A percentile compares a stretch with the other conserved stretches of the same genome.
Conservation (phyloP, 2,888 invertebrate species). For the Griposia aprilina region DNA sequence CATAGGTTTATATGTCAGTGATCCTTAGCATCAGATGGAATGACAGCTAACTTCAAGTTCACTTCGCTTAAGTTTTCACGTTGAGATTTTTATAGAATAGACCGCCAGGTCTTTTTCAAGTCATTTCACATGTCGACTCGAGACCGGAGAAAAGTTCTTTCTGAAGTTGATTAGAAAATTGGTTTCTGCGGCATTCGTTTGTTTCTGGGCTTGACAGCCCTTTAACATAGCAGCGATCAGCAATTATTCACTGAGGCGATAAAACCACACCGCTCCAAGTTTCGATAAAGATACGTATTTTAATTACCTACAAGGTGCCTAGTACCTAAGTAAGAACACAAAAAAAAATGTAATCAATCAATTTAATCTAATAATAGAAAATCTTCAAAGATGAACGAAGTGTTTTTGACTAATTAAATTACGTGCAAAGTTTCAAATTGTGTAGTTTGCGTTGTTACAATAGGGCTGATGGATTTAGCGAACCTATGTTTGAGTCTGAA, state of each 20-base stretch:
- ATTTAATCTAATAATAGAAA: no score
- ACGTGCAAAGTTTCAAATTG: background rate
- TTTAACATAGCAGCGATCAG: slow-evolving; percentile 25
- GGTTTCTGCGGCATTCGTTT: slow-evolving; percentile 32
- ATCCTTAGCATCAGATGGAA: no score
- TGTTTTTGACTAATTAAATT: background rate
- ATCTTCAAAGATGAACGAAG: background rate
- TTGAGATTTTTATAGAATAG: background rate
- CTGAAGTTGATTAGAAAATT: slow-evolving; percentile 38
- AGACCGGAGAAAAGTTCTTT: slow-evolving; percentile 16
- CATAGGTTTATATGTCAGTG: no score
- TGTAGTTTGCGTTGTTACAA: background rate
- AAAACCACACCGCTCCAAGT: slow-evolving; percentile 5
- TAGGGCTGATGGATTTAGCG: background rate
- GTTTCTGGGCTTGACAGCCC: slow-evolving; percentile 38
- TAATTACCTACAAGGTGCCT: background rate
- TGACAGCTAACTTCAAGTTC: background rate
- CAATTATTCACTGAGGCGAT: slow-evolving; percentile 16
- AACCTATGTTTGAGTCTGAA: background rate
- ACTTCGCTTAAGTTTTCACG: no score
- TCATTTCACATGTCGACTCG: slow-evolving; percentile 6
- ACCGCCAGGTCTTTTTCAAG: background rate
- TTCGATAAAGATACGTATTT: background rate
- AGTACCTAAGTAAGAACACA: background rate
- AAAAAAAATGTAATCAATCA: no score